Evolutionary conservation across 2,888 invertebrate species (phyloP).

Genomic region (Acrocyrtus sp.): DNA sequence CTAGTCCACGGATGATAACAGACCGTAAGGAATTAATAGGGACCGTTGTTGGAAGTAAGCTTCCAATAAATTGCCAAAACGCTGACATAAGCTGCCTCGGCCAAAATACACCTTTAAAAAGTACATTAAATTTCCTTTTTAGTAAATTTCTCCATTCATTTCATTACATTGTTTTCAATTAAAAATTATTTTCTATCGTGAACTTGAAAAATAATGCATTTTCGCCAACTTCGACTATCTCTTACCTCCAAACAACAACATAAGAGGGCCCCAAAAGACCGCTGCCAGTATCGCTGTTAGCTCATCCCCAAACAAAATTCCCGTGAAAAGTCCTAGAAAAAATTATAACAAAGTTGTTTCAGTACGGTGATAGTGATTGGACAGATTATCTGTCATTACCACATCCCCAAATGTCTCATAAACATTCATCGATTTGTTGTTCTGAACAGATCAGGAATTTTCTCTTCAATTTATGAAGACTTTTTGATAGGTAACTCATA

Average conservation of each 20-base stretch:
- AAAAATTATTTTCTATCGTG: too few species aligned
- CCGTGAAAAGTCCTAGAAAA: conserved; percentile 14
- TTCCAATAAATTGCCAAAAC: conserved; percentile 1
- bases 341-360: too few species aligned
- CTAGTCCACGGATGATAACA: conserved; percentile 69
- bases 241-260: conserved; percentile 24
- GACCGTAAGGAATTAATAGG: conserved; percentile 6
- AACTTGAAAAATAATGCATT: not conserved
- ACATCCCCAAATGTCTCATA: not conserved
- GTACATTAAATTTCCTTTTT: not conserved
- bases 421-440: not conserved
- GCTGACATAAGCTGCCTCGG: conserved; percentile 1
- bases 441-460: not conserved
- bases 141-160: not conserved
- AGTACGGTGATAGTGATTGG: too few species aligned
- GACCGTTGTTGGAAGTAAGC: not conserved
- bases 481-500: too few species aligned
- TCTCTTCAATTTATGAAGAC: not conserved
- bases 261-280: not conserved
- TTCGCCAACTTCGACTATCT: too few species aligned
- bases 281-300: not conserved
- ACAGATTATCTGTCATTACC: too few species aligned
- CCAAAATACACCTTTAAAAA: conserved; percentile 18
- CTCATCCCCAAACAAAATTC: not conserved
- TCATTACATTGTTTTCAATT: too few species aligned